Percentiles rank a stretch among this genome's conserved stretches.
These are phyloP conservation scores for Phalloptychus januarius DNA, from an alignment of 2,797 vertebrate species.

Conservation along the genomic window DNA sequence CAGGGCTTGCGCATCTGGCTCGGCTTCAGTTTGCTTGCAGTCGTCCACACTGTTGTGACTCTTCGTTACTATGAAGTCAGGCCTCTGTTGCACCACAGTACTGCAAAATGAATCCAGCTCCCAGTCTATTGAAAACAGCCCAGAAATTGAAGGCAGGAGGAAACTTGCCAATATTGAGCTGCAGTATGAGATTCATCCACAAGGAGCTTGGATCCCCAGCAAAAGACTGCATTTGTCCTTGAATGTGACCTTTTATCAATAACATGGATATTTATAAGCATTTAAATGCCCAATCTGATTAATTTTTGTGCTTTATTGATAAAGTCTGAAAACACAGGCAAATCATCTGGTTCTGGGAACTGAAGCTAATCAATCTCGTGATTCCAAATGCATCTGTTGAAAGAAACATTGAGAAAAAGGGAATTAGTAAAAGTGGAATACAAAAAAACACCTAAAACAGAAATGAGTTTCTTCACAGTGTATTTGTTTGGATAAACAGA, in stretches of 20 bases:
- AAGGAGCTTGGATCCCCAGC: conserved; percentile 27
- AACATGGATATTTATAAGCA: not conserved
- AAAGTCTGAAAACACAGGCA: conserved; percentile 11
- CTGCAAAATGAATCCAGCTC: conserved; percentile 62
- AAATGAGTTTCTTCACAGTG: conserved; percentile 2
- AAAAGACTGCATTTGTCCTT: conserved; percentile 35
- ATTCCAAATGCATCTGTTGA: conserved; percentile 55
- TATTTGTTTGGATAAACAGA: conserved; percentile 28
- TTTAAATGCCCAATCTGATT: conserved; percentile 23
- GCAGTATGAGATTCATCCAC: conserved; percentile 34
- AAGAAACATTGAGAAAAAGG: conserved; percentile 45
- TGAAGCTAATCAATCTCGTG: conserved; percentile 53
- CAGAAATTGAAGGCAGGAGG: conserved; percentile 55
- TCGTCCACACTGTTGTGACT: conserved; percentile 52
- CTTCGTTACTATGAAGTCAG: conserved; percentile 66
- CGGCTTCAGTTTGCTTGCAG: conserved; percentile 47
- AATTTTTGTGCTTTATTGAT: conserved; percentile 12
- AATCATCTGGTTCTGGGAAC: conserved; percentile 50
- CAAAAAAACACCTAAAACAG: conserved; percentile 38
- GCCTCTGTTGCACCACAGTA: conserved; percentile 59
- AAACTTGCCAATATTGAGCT: conserved; percentile 56
- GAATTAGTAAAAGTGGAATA: conserved; percentile 39
- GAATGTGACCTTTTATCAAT: conserved; percentile 26
- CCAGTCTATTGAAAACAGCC: conserved; percentile 62
- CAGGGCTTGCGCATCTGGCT: conserved; percentile 53